Percentiles rank a stretch among this genome's conserved stretches.
phyloP scores from a whole-genome alignment of 2,888 invertebrate genomes.

The Heliconius erato region DNA sequence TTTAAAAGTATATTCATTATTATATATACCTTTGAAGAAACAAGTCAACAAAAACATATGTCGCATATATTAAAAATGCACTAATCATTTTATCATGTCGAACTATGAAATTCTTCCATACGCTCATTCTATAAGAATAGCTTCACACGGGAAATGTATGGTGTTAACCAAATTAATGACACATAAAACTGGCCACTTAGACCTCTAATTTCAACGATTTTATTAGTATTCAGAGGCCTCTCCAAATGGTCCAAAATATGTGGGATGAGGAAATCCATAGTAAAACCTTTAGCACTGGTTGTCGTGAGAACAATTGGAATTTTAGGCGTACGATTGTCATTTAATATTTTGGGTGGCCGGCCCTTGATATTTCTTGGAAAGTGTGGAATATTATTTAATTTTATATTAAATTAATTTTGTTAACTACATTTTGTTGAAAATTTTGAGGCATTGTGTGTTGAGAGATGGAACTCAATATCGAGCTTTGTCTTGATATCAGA shows the following conservation, averaged over 20 bases:
- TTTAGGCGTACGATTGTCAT: conserved; percentile 45
- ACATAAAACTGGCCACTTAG: conserved; percentile 57
- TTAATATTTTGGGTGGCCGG: conserved; percentile 44
- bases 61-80: conserved; percentile 5
- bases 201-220: not conserved
- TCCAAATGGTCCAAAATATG: conserved; percentile 52
- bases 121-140: conserved; percentile 48
- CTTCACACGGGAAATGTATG: conserved; percentile 78
- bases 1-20: not conserved
- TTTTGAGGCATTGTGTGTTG: too few relatives aligned
- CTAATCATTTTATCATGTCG: conserved; percentile 52
- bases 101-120: conserved; percentile 51
- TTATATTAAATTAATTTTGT: too few relatives aligned
- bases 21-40: not conserved
- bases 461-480: too few relatives aligned
- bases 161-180: conserved; percentile 80
- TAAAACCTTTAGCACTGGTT: conserved; percentile 61
- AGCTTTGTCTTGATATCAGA: too few relatives aligned
- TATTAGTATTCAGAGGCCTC: not conserved
- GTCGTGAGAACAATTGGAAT: conserved; percentile 56
- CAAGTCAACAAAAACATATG: not conserved
- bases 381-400: not conserved
- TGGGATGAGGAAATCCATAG: conserved; percentile 57
- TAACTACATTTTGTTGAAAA: too few relatives aligned
- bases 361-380: conserved; percentile 8